A percentile compares a stretch with the other conserved stretches of the same genome.
Evolutionary conservation across 2,888 invertebrate genomes (phyloP).

Genomic region (Lydus trimaculatus): DNA sequence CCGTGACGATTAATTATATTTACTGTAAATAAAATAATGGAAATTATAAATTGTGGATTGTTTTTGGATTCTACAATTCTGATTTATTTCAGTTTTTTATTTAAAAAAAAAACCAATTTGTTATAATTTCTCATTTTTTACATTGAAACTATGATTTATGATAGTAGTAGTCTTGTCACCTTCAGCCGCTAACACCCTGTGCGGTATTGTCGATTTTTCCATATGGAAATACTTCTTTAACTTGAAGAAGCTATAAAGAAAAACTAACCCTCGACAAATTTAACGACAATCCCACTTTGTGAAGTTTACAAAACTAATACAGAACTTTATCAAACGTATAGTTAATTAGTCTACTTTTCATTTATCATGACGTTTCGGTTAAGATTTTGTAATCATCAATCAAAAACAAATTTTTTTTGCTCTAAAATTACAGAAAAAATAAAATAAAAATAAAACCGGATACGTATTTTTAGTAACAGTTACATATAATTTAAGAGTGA

Average conservation of each 20-base stretch:
- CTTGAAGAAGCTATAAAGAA: background rate
- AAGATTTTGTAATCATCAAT: conserved; percentile 29
- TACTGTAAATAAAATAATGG: too few relatives aligned
- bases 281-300: background rate
- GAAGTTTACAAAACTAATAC: conserved; percentile 14
- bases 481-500: conserved; percentile 13
- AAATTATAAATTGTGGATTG: too few relatives aligned
- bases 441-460: conserved; percentile 9
- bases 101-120: background rate
- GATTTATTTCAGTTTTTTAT: background rate
- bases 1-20: too few relatives aligned
- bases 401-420: conserved; percentile 13
- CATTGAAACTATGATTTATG: conserved; percentile 11
- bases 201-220: background rate
- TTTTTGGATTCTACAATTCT: background rate
- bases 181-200: background rate
- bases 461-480: conserved; percentile 16
- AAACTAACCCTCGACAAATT: conserved; percentile 9
- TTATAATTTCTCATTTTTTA: conserved; percentile 1
- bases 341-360: conserved; percentile 31
- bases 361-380: conserved; percentile 31
- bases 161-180: conserved; percentile 6
- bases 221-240: conserved; percentile 6
- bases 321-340: conserved; percentile 31
- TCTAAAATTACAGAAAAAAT: background rate